Evolutionary conservation across 2,888 invertebrate species (phyloP).

Genomic region (Phengaris alcon): DNA sequence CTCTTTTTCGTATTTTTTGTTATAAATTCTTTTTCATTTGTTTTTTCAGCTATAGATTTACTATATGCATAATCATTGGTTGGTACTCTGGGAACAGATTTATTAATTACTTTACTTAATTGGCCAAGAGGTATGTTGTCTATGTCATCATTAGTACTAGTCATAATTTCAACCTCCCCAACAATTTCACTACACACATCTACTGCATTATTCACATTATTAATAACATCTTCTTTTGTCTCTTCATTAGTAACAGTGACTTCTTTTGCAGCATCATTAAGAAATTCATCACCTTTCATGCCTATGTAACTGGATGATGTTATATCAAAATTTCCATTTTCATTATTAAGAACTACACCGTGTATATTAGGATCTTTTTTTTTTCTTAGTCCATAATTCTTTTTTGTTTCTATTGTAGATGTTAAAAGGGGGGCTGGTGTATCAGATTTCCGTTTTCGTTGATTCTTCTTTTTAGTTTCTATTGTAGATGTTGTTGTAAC

Average conservation of each 20-base stretch:
- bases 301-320: neutral
- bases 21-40: neutral
- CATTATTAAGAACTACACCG: constrained; percentile 3
- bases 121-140: constrained; percentile 38
- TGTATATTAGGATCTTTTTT: constrained; percentile 2
- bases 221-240: neutral
- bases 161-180: constrained; percentile 1
- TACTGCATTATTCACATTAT: neutral
- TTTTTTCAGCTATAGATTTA: neutral
- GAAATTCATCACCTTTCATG: neutral
- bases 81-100: neutral
- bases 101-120: constrained; percentile 30
- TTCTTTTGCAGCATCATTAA: neutral
- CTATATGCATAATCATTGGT: neutral
- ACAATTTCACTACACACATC: constrained; percentile 16
- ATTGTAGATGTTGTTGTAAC: neutral
- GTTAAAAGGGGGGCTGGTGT: neutral
- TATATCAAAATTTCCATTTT: neutral
- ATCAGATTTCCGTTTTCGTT: constrained; percentile 3
- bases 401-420: constrained; percentile 3
- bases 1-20: neutral
- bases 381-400: neutral
- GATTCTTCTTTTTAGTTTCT: neutral
- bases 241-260: constrained; percentile 7
- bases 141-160: constrained; percentile 31